Base-by-base conservation (phyloP, 2,888 invertebrate genomes). In the Oligia strigilis region DNA sequence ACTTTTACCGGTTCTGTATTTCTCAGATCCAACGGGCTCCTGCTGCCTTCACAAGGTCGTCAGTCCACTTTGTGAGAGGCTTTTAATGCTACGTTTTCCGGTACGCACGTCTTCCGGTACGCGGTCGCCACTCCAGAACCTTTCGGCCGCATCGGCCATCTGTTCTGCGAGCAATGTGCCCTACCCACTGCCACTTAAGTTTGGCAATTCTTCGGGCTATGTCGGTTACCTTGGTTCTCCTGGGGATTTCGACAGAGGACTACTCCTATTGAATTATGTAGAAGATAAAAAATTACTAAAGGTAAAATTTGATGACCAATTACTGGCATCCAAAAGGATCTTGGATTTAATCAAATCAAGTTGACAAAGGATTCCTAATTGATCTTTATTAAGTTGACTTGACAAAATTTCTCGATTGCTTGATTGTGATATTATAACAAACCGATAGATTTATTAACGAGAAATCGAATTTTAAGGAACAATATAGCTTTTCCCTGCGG, bases 271-370 rank as follows among this genome's bases (percentile, higher is more conserved):
- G 8, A 58, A 23, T 58, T 64, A 64, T 4, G 19, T 1, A 40
- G 0, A 6, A 36, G 40, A 36, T 14, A 52, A 49, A 79, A 55
- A 69, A 40, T 46, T 3, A 55, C 4, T 29, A 62, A 80, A 46
- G 14, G 4, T 71, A 49, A 4, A 49, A 17, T 72, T 62, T 13
- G 17, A 9, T 43, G n/a, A 49, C 19, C 70, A 75, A 81, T 75
- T 75, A 70, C 60, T 17, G 67, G 19, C 6, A 29, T 80, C 6
- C 29, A 72, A 71, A 62, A 66, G 60, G 14, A 46, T 71, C 60
- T 55, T 52, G 43, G 60, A 81, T 60, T 75, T 71, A 46, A 81
- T 81, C 3, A 75, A 81, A 69, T 69, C n/a, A 69, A 67, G 17
- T 60, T 2, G 65, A n/a, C 14, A 66, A 75, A 66, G 75, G 49